These are phyloP conservation scores for Myopa tessellatipennis DNA, from an alignment of 2,888 invertebrate species.

Conservation along the genomic window DNA sequence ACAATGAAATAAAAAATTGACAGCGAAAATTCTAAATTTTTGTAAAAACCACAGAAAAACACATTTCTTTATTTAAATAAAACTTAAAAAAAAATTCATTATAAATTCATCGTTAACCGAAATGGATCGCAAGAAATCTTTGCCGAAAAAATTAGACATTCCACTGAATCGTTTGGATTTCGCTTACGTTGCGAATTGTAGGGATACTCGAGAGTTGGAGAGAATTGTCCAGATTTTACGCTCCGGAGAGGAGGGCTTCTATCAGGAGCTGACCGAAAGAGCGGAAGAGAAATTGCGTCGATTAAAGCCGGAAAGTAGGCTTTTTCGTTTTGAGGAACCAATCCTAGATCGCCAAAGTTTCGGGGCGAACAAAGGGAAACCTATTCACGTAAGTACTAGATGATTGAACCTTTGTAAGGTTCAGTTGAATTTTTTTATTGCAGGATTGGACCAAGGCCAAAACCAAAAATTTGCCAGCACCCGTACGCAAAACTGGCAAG, in stretches of 20 bases:
- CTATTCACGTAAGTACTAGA: constrained; percentile 67
- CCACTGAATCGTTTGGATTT: constrained; percentile 78
- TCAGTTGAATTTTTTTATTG: background rate
- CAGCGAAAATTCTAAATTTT: background rate
- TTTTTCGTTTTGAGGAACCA: constrained; percentile 71
- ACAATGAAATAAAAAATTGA: background rate
- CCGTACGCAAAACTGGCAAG: constrained; percentile 58
- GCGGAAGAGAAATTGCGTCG: constrained; percentile 72
- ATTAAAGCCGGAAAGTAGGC: constrained; percentile 74
- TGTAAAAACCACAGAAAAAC: background rate
- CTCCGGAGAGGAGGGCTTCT: constrained; percentile 81
- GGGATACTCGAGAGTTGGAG: constrained; percentile 74
- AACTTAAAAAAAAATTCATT: no score
- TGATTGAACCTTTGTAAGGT: background rate
- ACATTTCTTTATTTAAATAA: background rate
- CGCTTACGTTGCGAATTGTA: constrained; percentile 73
- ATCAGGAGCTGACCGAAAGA: constrained; percentile 73
- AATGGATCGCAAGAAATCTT: constrained; percentile 61
- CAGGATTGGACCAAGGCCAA: constrained; percentile 69
- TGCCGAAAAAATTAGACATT: constrained; percentile 74
- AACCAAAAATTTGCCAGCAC: constrained; percentile 59
- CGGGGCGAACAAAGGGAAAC: constrained; percentile 70
- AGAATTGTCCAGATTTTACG: constrained; percentile 75
- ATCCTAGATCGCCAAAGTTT: constrained; percentile 69
- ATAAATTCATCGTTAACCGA: background rate